Evolutionary conservation across 2,888 invertebrate species (phyloP).

Genomic region (Campopleginae sp.): DNA sequence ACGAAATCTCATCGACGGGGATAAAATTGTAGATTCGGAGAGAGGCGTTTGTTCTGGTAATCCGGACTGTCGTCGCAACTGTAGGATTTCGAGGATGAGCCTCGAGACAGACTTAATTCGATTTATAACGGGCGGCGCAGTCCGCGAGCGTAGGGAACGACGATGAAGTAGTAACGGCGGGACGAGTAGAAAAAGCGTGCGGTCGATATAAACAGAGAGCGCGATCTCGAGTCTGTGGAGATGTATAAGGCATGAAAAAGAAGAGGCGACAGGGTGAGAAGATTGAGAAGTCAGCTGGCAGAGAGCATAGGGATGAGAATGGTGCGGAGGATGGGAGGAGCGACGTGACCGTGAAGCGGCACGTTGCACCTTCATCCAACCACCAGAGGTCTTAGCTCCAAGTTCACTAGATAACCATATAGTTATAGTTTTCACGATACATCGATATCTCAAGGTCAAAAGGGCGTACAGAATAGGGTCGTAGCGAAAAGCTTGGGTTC

Average conservation of each 20-base stretch:
- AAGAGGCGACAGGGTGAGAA: conserved; percentile 51
- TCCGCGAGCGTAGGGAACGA: conserved; percentile 8
- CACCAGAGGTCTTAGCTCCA: conserved; percentile 52
- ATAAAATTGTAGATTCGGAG: background rate
- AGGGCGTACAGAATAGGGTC: conserved; percentile 1
- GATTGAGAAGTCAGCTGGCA: conserved; percentile 41
- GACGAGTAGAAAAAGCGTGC: conserved; percentile 48
- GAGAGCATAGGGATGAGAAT: conserved; percentile 9
- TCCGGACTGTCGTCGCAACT: background rate
- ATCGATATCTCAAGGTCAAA: conserved; percentile 14
- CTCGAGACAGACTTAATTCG: conserved; percentile 31
- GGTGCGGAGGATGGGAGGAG: background rate
- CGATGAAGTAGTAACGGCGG: conserved; percentile 5
- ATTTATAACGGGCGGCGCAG: conserved; percentile 28
- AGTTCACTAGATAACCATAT: conserved; percentile 56
- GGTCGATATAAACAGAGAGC: background rate
- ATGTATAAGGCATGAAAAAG: conserved; percentile 34
- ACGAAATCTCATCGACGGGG: background rate
- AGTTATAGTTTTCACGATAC: conserved; percentile 18
- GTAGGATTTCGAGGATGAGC: conserved; percentile 2
- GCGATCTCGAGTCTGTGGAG: conserved; percentile 2
- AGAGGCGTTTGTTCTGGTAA: background rate
- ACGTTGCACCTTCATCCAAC: conserved; percentile 63
- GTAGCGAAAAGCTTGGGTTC: background rate
- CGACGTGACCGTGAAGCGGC: conserved; percentile 63